These are phyloP conservation scores for Muschampia plurimacula DNA, from an alignment of 2,888 invertebrate genomes.

Conservation along the genomic window DNA sequence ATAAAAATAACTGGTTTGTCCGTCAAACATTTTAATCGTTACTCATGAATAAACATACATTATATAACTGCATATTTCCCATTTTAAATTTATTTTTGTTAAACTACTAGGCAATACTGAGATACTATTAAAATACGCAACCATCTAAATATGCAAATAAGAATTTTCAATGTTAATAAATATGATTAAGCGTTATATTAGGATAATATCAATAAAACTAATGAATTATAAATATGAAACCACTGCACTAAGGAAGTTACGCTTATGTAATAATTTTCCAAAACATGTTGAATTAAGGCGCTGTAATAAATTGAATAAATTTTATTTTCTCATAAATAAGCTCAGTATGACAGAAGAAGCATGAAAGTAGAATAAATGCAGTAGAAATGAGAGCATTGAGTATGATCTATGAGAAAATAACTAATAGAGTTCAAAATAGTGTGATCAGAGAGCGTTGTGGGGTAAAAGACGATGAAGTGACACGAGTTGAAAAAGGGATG, in stretches of 20 bases:
- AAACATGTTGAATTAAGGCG: background rate
- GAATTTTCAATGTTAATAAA: constrained; percentile 24
- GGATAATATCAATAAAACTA: constrained; percentile 28
- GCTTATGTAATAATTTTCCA: constrained; percentile 14
- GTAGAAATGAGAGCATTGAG: no score
- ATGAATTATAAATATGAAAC: constrained; percentile 23
- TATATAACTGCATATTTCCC: background rate
- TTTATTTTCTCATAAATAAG: no score
- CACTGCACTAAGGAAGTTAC: constrained; percentile 21
- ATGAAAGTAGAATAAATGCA: no score
- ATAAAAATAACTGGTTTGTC: constrained; percentile 6
- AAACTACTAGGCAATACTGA: constrained; percentile 13
- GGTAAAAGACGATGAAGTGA: no score
- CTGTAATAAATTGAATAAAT: background rate
- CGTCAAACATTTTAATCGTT: background rate
- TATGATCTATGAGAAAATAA: no score
- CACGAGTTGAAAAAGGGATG: no score
- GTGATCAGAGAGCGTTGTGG: no score
- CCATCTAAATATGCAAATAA: constrained; percentile 25
- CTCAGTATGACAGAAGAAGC: no score
- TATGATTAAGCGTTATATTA: constrained; percentile 21
- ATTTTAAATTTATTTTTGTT: constrained; percentile 15
- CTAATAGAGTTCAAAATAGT: no score
- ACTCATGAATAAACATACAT: background rate
- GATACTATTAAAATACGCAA: constrained; percentile 21